Percentiles rank a stretch among this genome's conserved stretches.
These are phyloP conservation scores for Trissolcus basalis DNA, from an alignment of 1,140 invertebrate species.

Conservation along the genomic window DNA sequence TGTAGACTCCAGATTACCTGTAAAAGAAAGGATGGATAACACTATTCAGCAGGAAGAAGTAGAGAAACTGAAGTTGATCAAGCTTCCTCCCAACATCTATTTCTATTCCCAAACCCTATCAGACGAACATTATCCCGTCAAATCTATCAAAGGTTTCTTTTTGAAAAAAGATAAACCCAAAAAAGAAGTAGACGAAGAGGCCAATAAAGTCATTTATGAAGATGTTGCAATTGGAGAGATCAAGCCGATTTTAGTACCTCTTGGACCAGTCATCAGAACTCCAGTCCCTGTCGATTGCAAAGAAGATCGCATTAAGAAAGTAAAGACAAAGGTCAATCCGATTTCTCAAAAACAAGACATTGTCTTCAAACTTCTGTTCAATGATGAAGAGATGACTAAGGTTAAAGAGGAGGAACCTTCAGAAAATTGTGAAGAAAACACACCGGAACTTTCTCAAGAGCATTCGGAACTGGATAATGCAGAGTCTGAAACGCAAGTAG, in stretches of 20 bases:
- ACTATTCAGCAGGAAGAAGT: constrained; percentile 25
- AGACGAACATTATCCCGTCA: constrained; percentile 15
- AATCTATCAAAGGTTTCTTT: constrained; percentile 35
- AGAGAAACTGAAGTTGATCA: constrained; percentile 27
- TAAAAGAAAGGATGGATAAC: constrained; percentile 57
- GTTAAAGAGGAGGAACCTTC: too few relatives aligned
- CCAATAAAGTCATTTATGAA: constrained; percentile 24
- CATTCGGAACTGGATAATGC: too few relatives aligned
- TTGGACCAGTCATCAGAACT: constrained; percentile 70
- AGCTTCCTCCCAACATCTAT: constrained; percentile 36
- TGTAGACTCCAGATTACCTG: constrained; percentile 67
- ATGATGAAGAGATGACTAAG: constrained; percentile 1
- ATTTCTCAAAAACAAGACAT: constrained; percentile 64
- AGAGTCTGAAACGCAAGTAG: too few relatives aligned
- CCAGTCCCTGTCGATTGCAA: constrained; percentile 52
- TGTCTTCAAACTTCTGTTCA: constrained; percentile 67
- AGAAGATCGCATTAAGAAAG: constrained; percentile 27
- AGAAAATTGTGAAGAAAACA: too few relatives aligned
- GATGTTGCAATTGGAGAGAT: constrained; percentile 44
- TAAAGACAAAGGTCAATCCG: constrained; percentile 44
- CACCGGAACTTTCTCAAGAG: too few relatives aligned
- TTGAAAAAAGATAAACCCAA: not conserved
- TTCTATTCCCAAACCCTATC: constrained; percentile 35
- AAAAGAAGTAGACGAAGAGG: constrained; percentile 12
- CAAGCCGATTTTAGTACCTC: constrained; percentile 62